Evolutionary conservation across 35 echinoderm and acorn worm genomes (phyloP).

Genomic region (Stichopus chloronotus): DNA sequence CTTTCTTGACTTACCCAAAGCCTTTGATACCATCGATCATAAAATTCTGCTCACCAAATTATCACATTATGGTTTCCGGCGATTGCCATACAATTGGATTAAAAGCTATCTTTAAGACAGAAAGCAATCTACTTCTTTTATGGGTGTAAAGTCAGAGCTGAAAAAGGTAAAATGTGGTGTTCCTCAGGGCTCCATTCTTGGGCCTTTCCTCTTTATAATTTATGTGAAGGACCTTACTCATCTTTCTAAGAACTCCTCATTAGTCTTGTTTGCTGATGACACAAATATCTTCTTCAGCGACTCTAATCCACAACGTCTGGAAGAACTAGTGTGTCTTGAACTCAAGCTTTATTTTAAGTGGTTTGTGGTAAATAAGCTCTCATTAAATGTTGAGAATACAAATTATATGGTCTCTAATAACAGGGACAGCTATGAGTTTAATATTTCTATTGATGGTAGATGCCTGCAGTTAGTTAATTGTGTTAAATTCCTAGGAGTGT

Average conservation of each 20-base stretch:
- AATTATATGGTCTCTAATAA: background rate
- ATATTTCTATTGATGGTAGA: background rate
- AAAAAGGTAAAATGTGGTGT: background rate
- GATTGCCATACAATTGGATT: background rate
- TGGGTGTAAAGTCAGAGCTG: background rate
- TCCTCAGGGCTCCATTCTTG: background rate
- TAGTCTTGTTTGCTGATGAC: background rate
- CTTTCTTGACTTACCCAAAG: background rate
- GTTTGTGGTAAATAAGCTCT: background rate
- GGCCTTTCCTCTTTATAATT: background rate
- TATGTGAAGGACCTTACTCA: background rate
- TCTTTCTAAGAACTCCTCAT: background rate
- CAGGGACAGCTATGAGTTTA: background rate
- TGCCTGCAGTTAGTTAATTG: background rate
- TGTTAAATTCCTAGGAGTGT: background rate
- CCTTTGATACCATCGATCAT: constrained; percentile 1
- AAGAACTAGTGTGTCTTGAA: background rate
- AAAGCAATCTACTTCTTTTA: constrained; percentile 21
- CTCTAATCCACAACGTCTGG: background rate
- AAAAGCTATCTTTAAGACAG: background rate
- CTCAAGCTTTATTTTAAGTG: background rate
- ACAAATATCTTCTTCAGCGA: background rate
- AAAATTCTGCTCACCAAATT: background rate
- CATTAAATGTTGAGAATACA: background rate
- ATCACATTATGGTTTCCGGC: background rate